These are phyloP conservation scores for Sinocyclocheilus rhinocerous DNA, from an alignment of 2,113 vertebrate species.

Conservation along the genomic window DNA sequence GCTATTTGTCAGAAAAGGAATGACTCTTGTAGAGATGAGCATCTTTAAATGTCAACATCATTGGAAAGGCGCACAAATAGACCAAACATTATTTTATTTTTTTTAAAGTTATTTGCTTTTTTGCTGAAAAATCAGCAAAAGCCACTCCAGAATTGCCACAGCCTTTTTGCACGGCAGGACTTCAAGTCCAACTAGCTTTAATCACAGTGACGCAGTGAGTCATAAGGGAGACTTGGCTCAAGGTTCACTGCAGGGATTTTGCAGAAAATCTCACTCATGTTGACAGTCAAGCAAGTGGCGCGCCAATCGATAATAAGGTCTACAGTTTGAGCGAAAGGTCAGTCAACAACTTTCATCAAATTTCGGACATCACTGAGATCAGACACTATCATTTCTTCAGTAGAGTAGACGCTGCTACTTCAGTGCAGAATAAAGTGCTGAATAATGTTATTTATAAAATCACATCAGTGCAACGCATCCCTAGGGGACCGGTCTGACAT, in stretches of 20 bases:
- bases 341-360: background rate
- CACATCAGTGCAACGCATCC: background rate
- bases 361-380: background rate
- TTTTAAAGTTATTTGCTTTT: background rate
- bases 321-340: too few species aligned
- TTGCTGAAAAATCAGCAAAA: slow-evolving; percentile 9
- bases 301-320: background rate
- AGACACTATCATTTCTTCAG: too few species aligned
- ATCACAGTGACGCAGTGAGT: slow-evolving; percentile 9
- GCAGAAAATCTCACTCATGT: slow-evolving; percentile 16
- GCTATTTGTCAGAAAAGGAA: slow-evolving; percentile 34
- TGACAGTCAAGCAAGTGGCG: background rate
- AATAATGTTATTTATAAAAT: slow-evolving; percentile 38
- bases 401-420: too few species aligned
- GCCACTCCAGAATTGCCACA: background rate
- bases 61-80: too few species aligned
- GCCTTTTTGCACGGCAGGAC: background rate
- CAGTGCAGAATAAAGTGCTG: too few species aligned
- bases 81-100: too few species aligned
- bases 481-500: slow-evolving; percentile 24
- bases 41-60: slow-evolving; percentile 35
- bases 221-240: slow-evolving; percentile 35
- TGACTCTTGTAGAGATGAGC: slow-evolving; percentile 17
- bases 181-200: background rate
- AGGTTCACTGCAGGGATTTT: slow-evolving; percentile 2